phyloP scores from a whole-genome alignment of 1,140 invertebrate species.

The Drosophila suzukii region DNA sequence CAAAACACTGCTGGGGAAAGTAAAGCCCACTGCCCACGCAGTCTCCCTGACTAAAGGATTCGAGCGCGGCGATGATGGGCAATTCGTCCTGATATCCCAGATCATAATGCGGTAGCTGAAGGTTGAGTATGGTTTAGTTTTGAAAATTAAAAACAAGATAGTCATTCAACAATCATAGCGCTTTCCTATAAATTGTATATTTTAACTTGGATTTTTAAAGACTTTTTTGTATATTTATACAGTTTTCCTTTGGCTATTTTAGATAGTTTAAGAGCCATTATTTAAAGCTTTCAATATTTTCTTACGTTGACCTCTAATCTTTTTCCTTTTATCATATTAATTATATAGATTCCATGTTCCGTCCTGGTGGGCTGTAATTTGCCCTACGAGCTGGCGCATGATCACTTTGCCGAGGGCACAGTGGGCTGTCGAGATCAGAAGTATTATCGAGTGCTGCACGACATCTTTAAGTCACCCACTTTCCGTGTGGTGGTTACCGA shows the following conservation, averaged over 20 bases:
- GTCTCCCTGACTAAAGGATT: constrained; percentile 73
- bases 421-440: constrained; percentile 73
- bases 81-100: constrained; percentile 64
- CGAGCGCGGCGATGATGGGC: constrained; percentile 61
- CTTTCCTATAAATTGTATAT: too few relatives aligned
- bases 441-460: constrained; percentile 55
- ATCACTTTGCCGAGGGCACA: constrained; percentile 66
- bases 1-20: constrained; percentile 67
- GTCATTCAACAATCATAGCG: too few relatives aligned
- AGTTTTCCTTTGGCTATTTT: too few relatives aligned
- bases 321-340: not conserved
- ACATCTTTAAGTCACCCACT: constrained; percentile 59
- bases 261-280: too few relatives aligned
- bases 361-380: constrained; percentile 74
- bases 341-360: constrained; percentile 64
- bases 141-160: too few relatives aligned
- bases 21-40: constrained; percentile 69
- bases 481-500: constrained; percentile 75
- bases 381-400: constrained; percentile 56
- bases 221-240: too few relatives aligned
- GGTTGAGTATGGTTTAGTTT: constrained; percentile 16
- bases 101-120: constrained; percentile 67
- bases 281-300: too few relatives aligned
- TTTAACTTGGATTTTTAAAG: too few relatives aligned
- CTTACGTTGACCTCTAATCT: too few relatives aligned